A percentile compares a stretch with the other conserved stretches of the same genome.
Evolutionary conservation across 64 coral and sea anemone species (phyloP).

Genomic region (Astreopora myriophthalma): DNA sequence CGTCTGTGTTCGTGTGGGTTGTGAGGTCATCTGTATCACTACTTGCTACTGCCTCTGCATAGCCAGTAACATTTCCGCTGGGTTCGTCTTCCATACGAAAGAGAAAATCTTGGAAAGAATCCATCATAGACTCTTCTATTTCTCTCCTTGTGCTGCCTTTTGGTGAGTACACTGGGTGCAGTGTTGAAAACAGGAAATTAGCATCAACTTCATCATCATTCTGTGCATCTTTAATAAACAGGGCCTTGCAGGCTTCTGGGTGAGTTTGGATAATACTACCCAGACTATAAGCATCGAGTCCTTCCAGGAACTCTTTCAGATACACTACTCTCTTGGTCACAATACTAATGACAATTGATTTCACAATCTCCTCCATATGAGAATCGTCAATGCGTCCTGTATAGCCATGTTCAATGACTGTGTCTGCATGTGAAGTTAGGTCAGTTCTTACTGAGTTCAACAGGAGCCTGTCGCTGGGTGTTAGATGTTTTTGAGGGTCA

Average conservation of each 20-base stretch:
- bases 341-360: conserved; percentile 62
- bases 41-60: conserved; percentile 44
- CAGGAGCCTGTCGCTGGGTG: not conserved
- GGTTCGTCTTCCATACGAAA: conserved; percentile 50
- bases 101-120: conserved; percentile 30
- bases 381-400: conserved; percentile 44
- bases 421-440: conserved; percentile 27
- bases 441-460: not conserved
- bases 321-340: conserved; percentile 32
- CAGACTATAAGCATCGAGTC: conserved; percentile 21
- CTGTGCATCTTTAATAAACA: conserved; percentile 8
- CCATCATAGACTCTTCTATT: conserved; percentile 31
- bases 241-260: conserved; percentile 33
- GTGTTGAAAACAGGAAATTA: conserved; percentile 42
- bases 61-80: conserved; percentile 17
- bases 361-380: conserved; percentile 32
- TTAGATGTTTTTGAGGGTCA: conserved; percentile 52
- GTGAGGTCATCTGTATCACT: not conserved
- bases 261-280: not conserved
- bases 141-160: not conserved
- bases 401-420: conserved; percentile 58
- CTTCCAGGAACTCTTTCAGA: conserved; percentile 21
- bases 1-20: not conserved
- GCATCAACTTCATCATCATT: conserved; percentile 19
- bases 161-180: not conserved